These are phyloP conservation scores for Hylyphantes graminicola DNA, from an alignment of 1,140 invertebrate genomes.

Conservation along the genomic window DNA sequence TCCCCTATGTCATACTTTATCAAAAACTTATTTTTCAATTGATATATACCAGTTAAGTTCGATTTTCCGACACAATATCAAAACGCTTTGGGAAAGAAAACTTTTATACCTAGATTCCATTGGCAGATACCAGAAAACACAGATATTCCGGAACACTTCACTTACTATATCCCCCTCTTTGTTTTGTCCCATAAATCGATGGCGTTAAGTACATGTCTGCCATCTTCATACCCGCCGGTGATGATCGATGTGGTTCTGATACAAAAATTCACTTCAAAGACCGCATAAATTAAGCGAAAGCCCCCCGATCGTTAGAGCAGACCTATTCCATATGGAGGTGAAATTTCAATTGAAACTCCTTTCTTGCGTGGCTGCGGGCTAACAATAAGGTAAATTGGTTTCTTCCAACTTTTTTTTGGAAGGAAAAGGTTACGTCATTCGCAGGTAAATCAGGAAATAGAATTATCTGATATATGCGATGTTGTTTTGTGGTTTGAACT, in stretches of 20 bases:
- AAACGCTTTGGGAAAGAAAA: no score
- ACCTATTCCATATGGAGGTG: conserved; percentile 29
- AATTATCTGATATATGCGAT: not conserved
- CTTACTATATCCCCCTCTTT: conserved; percentile 25
- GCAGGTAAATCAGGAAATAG: not conserved
- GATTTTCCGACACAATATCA: no score
- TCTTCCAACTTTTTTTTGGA: not conserved
- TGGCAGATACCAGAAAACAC: no score
- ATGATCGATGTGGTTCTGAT: conserved; percentile 39
- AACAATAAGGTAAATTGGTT: conserved; percentile 39
- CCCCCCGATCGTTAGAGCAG: conserved; percentile 34
- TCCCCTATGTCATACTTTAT: no score
- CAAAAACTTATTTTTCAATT: no score
- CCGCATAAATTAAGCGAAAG: conserved; percentile 45
- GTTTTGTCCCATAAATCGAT: conserved; percentile 46
- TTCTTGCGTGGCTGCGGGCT: conserved; percentile 24
- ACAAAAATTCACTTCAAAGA: conserved; percentile 43
- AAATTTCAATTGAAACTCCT: conserved; percentile 43
- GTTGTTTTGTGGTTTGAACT: no score
- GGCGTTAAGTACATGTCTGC: conserved; percentile 48
- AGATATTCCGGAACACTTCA: conserved; percentile 16
- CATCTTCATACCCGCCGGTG: conserved; percentile 32
- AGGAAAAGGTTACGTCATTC: conserved; percentile 4
- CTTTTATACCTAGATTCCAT: no score
- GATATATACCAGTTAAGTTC: no score